Base-by-base conservation (phyloP, 2,888 invertebrate species). In the Agriopis marginaria region DNA sequence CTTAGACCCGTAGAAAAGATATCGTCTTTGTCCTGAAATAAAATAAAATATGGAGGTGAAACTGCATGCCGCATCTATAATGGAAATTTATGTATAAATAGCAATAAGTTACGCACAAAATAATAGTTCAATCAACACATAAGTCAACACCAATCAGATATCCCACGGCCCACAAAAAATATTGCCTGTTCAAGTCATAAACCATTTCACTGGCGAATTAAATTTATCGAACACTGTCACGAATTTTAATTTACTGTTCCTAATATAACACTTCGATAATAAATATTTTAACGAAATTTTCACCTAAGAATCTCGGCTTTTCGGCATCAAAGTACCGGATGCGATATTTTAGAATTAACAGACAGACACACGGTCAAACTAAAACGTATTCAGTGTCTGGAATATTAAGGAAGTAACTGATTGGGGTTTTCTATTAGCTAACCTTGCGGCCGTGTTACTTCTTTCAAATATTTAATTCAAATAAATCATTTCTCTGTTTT, bases 261-360 rank as follows among this genome's bases (percentile, higher is more conserved):
- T 53, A 62, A 69, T 69, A 65, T 64, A 68, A 69, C 61, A 63
- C 47, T 68, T 64, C 45, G 69, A 54, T 62, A 56, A 12, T 69
- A 69, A 65, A 69, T 58, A 69, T 64, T 64, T 62, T 69, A 65
- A 69, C 68, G 49, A 51, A 61, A 69, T 69, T 62, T 64, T 65
- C 56, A 69, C 69, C 69, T 69, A 69, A 59, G 69, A 69, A 55
- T 68, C 40, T 55, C 53, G 42, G 40, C 11, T 58, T 59, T 59
- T 47, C 60, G 17, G 58, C 70, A 40, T 76, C 76, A 76, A 76
- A 76, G 76, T 47, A 55, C 75, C 75, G 76, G 76, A 76, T 69
- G 72, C 72, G 72, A 73, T 71, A 66, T 72, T 72, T 70, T 70
- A 70, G 62, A 62, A 68, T 72, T 56, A 65, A 58, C 69, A 65